A percentile compares a stretch with the other conserved stretches of the same genome.
phyloP scores from a whole-genome alignment of 2,113 vertebrate species.

The Urocolius indicus region DNA sequence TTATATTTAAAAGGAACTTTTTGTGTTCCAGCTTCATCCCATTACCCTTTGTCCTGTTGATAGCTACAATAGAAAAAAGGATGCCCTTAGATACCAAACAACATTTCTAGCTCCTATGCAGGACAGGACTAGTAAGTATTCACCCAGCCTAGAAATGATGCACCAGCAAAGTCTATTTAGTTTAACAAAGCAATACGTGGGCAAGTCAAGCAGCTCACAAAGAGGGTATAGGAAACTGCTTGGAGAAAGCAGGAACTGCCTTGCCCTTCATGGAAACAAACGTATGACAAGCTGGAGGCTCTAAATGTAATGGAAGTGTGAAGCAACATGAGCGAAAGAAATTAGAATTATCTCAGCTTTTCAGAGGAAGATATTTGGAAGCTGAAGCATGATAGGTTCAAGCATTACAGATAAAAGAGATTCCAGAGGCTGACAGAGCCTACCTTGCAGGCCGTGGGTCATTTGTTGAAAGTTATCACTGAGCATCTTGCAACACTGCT shows the following conservation, averaged over 20 bases:
- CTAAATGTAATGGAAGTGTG: not conserved
- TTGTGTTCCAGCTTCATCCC: too few species aligned
- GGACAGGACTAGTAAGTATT: not conserved
- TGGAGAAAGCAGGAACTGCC: not conserved
- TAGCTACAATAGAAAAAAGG: too few species aligned
- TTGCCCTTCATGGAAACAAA: not conserved
- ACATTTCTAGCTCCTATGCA: not conserved
- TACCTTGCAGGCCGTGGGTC: not conserved
- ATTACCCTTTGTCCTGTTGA: too few species aligned
- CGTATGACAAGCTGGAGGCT: fast-evolving
- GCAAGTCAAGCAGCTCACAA: not conserved
- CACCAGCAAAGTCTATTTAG: not conserved
- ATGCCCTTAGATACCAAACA: too few species aligned
- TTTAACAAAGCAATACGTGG: not conserved
- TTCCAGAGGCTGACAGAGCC: not conserved
- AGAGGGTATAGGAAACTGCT: not conserved
- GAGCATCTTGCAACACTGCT: not conserved
- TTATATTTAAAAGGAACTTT: too few species aligned
- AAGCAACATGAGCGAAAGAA: not conserved
- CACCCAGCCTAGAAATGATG: not conserved
- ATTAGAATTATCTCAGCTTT: not conserved
- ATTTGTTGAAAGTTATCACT: not conserved
- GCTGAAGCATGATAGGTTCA: not conserved
- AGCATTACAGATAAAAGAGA: not conserved
- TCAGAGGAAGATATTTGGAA: not conserved